Evolutionary conservation across 1,140 invertebrate genomes (phyloP), one percentile per base, ranked within the genome.

Genomic region (Dendroctonus valens): DNA sequence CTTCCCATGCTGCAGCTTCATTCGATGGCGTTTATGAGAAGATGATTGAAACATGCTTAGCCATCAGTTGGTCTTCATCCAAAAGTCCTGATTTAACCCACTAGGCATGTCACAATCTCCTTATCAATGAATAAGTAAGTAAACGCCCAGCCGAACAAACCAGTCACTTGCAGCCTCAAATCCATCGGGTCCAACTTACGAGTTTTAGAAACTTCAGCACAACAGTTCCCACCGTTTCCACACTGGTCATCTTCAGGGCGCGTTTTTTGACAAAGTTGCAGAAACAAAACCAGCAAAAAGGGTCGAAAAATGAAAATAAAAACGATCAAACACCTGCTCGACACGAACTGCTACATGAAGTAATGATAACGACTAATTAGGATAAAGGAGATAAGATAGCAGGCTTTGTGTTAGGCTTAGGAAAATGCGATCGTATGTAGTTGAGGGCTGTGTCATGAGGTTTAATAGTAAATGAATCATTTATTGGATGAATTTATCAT

Each of bases 151-250:
- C 0, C n/a, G 11, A 14, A 57, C 41, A 50, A 41, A 52, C 26
- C 11, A 9, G 14, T 52, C 59, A 59, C 7, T 12, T 4, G 39
- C 11, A 52, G 37, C 50, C 1, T 26, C 9, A 39, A 41, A 67
- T 57, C n/a, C 5, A 14, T 42, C 37, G n/a, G 40, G 41, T 26
- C 26, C 11, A 38, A 67, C 65, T 70, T 67, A 70, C 69, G 38
- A 70, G 65, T 53, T 70, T 70, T 37, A 70, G 39, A 8, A 70
- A 55, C 55, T 70, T 70, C 9, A 70, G 11, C n/a, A 59, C 65
- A 44, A 70, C 46, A 8, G 69, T 70, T 42, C 69, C 69, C 48
- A 70, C 58, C n/a, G 65, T 70, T 62, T 67, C 69, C 14, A 70
- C 12, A 39, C 65, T 59, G 7, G 69, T 70, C 66, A 68, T 68